Evolutionary conservation across 2,888 invertebrate genomes (phyloP), one percentile per base, ranked within the genome.

Genomic region (Acanthopleura granulata): DNA sequence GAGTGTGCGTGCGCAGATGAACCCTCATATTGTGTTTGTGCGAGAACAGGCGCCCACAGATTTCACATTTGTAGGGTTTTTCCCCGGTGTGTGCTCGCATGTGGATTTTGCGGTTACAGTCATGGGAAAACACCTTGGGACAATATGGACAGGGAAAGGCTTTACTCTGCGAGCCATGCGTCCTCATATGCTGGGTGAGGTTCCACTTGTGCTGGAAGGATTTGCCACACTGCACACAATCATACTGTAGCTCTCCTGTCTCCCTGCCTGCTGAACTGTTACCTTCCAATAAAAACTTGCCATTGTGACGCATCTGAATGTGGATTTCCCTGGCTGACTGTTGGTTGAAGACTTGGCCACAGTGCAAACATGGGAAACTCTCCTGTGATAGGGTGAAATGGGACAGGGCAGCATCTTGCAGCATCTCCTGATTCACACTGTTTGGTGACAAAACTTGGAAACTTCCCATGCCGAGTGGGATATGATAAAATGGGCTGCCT

Each of bases 291-390:
- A 27, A 16, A 27, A 22, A 66, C 16, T 27, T 1, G 29, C 66
- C 66, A 25, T 22, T 27, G 29, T 66, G 66, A 15, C 22, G 29
- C 66, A 66, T 27, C 66, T 66, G 66, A 16, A 66, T 66, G 66
- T 66, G 66, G 25, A 66, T 27, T 16, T 66, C 66, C 14, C 22
- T 22, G 22, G 25, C 29, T 6, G 25, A 3, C 25, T 27, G 22
- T 27, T 66, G 27, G 18, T 15, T 15, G 25, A 66, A 66, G 16
- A 22, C 29, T 66, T 66, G 25, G 29, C 14, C 29, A 27, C 66
- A 66, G 25, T 27, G 29, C 6, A 22, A 27, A 27, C 66, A 66
- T 6, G 22, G 66, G 25, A 22, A 66, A 22, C 15, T 27, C 29
- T 66, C 57, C 57, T 57, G 57, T 18, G 18, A 4, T 1, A n/a